Evolutionary conservation across 2,888 invertebrate genomes (phyloP).

Genomic region (Callinectes sapidus): DNA sequence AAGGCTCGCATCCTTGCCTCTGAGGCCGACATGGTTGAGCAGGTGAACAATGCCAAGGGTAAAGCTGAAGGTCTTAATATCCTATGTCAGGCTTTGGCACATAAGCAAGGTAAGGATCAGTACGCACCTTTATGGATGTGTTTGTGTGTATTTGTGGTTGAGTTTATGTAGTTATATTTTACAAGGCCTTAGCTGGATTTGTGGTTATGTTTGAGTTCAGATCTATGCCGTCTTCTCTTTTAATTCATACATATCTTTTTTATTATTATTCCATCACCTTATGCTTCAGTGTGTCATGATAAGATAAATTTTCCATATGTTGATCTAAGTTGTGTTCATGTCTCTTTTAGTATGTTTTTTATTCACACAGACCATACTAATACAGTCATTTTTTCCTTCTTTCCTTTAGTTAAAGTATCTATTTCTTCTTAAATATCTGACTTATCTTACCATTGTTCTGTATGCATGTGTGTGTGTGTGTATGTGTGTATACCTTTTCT

Average conservation of each 20-base stretch:
- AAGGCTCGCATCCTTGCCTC: conserved; percentile 93
- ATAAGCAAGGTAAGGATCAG: conserved; percentile 75
- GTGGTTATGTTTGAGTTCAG: background rate
- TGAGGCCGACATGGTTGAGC: conserved; percentile 95
- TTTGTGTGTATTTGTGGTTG: background rate
- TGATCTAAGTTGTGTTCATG: too few relatives aligned
- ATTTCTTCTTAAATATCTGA: too few relatives aligned
- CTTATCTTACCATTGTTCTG: too few relatives aligned
- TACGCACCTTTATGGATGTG: too few relatives aligned
- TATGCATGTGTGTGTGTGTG: too few relatives aligned
- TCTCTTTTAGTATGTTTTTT: too few relatives aligned
- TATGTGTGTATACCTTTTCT: background rate
- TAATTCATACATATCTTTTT: background rate
- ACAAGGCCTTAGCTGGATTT: background rate
- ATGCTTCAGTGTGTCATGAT: too few relatives aligned
- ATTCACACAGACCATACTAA: too few relatives aligned
- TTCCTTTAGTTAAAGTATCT: too few relatives aligned
- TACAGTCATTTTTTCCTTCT: too few relatives aligned
- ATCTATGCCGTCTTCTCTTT: background rate
- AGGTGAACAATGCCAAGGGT: conserved; percentile 96
- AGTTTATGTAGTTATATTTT: background rate
- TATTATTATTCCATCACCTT: background rate
- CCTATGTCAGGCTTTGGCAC: conserved; percentile 82
- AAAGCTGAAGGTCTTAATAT: conserved; percentile 88
- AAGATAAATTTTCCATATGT: too few relatives aligned